Conservation (phyloP, 2,797 vertebrate genomes). For the Octomys mimax region DNA sequence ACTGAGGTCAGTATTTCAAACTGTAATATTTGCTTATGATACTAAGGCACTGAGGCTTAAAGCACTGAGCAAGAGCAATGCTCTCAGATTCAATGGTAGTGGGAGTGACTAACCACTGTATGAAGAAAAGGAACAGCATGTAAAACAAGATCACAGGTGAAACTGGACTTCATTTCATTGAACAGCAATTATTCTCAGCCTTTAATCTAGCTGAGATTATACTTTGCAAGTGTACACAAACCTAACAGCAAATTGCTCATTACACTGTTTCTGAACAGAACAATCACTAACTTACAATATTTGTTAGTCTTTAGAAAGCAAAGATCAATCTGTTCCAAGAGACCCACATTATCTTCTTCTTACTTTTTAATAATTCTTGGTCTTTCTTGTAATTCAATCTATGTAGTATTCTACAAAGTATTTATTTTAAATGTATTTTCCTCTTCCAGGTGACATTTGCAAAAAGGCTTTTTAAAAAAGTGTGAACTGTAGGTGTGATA, state of each 20-base stretch:
- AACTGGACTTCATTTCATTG: not conserved
- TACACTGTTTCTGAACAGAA: constrained; percentile 1
- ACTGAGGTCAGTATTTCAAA: not conserved
- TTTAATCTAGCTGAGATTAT: not conserved
- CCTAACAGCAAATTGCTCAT: constrained; percentile 9
- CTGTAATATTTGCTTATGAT: not conserved
- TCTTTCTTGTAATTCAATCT: constrained; percentile 24
- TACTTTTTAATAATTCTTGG: constrained; percentile 34
- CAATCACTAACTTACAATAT: not conserved
- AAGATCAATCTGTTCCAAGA: not conserved
- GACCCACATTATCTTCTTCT: not conserved
- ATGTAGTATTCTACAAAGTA: not conserved
- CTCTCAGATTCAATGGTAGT: not conserved
- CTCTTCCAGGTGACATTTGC: not conserved
- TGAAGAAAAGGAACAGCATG: not conserved
- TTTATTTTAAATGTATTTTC: constrained; percentile 38
- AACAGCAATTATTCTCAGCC: not conserved
- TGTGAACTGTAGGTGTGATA: not conserved
- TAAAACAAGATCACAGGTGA: not conserved
- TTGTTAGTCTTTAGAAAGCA: constrained; percentile 45
- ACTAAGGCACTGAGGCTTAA: not conserved
- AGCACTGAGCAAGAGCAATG: not conserved
- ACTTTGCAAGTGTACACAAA: not conserved
- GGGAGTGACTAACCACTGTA: not conserved
- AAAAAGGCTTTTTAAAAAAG: constrained; percentile 11